Evolutionary conservation across 2,113 vertebrate species (phyloP), one percentile per base, ranked within the genome.

Genomic region (Pseudorectes ferrugineus): DNA sequence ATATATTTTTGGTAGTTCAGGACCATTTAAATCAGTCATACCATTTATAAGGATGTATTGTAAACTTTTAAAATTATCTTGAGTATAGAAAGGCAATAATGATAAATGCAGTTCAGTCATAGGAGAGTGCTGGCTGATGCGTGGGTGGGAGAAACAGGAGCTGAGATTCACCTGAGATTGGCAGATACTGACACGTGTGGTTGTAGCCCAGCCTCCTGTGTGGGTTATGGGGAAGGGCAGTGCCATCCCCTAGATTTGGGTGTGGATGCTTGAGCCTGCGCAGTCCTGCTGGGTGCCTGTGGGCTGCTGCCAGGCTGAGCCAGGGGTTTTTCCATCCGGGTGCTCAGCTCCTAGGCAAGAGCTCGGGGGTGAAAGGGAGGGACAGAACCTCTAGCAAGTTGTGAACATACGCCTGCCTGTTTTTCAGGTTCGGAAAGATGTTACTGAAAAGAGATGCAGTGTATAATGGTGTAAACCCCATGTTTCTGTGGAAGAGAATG

Each of bases 191-290:
- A 21, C 40, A 14, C 0, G 2, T 21, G 36, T 11, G n/a, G 23
- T 5, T 31, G 66, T 31, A 51, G 40, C 55, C 23, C 36, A 5
- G 26, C 16, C 36, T 38, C 33, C 61, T 11, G 8, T 5, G 3
- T 9, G 61, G n/a, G 10, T 22, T 13, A 1, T 4, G 62, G 7
- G 52, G 31, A 28, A 45, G 14, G 33, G 21, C 6, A 7, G 25
- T 10, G 9, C 48, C 1, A 4, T 11, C 28, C 5, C 25, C 16
- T 5, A 0, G 5, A 6, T 12, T 14, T 10, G 35, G 18, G 23
- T 7, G 11, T 26, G 51, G 61, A 1, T 38, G n/a, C 28, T 43
- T 5, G 1, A 68, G 16, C 35, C 25, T 6, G 7, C 0, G 0
- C 3, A 1, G 7, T 7, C 2, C 8, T 45, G 46, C 49, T 38